These are phyloP conservation scores for Sebastes melanostomus DNA, from an alignment of 2,797 vertebrate genomes.

Conservation along the genomic window DNA sequence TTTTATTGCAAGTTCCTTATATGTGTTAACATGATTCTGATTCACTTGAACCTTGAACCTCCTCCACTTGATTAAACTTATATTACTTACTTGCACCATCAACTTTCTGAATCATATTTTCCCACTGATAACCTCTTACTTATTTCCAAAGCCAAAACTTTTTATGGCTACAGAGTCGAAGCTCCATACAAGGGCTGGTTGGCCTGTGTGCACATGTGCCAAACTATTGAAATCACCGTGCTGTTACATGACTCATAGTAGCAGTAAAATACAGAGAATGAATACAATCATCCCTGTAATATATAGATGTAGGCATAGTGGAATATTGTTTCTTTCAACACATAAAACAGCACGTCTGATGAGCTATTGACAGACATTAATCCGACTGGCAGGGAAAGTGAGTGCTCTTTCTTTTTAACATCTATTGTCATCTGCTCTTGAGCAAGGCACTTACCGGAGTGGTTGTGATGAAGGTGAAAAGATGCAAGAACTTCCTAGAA, in stretches of 20 bases:
- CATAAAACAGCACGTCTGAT: no score
- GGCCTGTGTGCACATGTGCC: neutral
- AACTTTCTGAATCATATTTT: conserved; percentile 20
- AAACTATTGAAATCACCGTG: neutral
- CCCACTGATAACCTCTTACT: neutral
- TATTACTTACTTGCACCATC: neutral
- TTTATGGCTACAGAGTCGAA: neutral
- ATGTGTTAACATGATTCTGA: neutral
- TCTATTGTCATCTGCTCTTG: neutral
- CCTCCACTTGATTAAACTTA: neutral
- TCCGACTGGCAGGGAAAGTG: neutral
- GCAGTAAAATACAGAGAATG: neutral
- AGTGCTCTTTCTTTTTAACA: neutral
- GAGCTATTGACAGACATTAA: neutral
- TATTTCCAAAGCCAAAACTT: neutral
- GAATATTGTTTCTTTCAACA: no score
- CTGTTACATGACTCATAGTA: neutral
- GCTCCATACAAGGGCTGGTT: neutral
- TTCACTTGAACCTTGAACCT: neutral
- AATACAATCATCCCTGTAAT: neutral
- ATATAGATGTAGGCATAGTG: neutral
- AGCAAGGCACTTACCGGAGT: neutral
- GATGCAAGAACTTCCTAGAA: neutral
- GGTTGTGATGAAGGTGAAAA: neutral
- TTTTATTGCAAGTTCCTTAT: neutral